These are phyloP conservation scores for Agrotis clavis DNA, from an alignment of 2,888 invertebrate genomes.

Conservation along the genomic window DNA sequence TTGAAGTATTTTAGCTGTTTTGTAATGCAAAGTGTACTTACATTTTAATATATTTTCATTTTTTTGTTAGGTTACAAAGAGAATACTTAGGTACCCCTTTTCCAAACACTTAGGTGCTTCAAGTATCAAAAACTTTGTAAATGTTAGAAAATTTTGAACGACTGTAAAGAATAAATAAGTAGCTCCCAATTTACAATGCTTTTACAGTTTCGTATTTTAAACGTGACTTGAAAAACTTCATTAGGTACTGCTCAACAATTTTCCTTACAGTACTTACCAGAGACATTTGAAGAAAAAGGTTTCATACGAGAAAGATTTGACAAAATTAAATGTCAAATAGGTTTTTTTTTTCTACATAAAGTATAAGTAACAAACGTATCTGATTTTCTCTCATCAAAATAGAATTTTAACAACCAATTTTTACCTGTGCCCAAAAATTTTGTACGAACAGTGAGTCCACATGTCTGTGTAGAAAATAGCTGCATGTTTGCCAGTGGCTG, in stretches of 20 bases:
- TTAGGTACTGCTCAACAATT: constrained; percentile 16
- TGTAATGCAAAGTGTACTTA: constrained; percentile 5
- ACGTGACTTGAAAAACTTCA: constrained; percentile 47
- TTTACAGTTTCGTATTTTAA: constrained; percentile 40
- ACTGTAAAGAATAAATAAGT: constrained; percentile 49
- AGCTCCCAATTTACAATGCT: constrained; percentile 44
- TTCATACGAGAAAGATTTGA: background rate
- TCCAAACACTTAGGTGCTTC: constrained; percentile 39
- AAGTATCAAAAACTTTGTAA: constrained; percentile 46
- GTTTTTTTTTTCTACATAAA: background rate
- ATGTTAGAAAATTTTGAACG: constrained; percentile 34
- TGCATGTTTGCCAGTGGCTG: constrained; percentile 48
- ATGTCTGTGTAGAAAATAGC: constrained; percentile 30
- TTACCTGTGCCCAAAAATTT: background rate
- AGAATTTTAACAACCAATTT: background rate
- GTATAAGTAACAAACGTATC: background rate
- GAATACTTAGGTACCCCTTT: constrained; percentile 32
- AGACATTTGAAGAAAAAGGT: background rate
- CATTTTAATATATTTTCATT: constrained; percentile 15
- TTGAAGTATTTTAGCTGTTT: constrained; percentile 35
- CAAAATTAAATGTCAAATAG: background rate
- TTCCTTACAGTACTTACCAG: constrained; percentile 7
- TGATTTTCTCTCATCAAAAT: background rate
- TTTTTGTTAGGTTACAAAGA: constrained; percentile 31
- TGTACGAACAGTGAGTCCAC: background rate